phyloP scores from a whole-genome alignment of 2,797 vertebrate species.

The Odontamblyopus lacepedii region DNA sequence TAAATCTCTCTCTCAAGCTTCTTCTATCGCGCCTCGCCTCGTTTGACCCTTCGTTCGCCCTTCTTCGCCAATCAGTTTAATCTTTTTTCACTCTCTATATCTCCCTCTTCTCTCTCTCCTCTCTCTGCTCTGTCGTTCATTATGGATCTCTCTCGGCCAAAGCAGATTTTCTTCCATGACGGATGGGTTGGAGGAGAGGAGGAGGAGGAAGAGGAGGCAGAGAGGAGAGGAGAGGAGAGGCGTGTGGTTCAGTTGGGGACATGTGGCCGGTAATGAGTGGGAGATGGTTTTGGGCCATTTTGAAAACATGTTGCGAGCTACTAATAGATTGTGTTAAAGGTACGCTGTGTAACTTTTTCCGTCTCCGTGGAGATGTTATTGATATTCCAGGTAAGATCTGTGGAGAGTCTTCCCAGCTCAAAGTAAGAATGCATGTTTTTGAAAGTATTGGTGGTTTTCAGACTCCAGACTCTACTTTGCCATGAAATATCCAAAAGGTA shows the following conservation, averaged over 20 bases:
- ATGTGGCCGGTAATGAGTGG: slow-evolving; percentile 22
- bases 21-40: slow-evolving; percentile 25
- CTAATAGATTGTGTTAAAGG: background rate
- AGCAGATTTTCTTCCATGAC: slow-evolving; percentile 65
- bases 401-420: too few species aligned
- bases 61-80: slow-evolving; percentile 62
- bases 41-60: slow-evolving; percentile 50
- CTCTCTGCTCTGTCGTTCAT: slow-evolving; percentile 48
- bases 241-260: slow-evolving; percentile 43
- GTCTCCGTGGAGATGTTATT: background rate
- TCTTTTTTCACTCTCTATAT: slow-evolving; percentile 45
- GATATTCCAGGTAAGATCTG: too few species aligned
- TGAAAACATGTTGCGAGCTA: background rate
- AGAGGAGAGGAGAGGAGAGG: slow-evolving; percentile 36
- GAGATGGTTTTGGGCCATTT: slow-evolving; percentile 7
- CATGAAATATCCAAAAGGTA: too few species aligned
- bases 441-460: too few species aligned
- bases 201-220: slow-evolving; percentile 30
- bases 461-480: too few species aligned
- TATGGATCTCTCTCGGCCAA: slow-evolving; percentile 48
- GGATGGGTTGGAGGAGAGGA: slow-evolving; percentile 51
- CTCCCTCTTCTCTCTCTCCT: slow-evolving; percentile 10
- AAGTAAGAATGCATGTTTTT: too few species aligned
- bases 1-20: slow-evolving; percentile 37
- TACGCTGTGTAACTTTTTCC: background rate